Evolutionary conservation across 2,797 vertebrate genomes (phyloP).

Genomic region (Picus viridis): DNA sequence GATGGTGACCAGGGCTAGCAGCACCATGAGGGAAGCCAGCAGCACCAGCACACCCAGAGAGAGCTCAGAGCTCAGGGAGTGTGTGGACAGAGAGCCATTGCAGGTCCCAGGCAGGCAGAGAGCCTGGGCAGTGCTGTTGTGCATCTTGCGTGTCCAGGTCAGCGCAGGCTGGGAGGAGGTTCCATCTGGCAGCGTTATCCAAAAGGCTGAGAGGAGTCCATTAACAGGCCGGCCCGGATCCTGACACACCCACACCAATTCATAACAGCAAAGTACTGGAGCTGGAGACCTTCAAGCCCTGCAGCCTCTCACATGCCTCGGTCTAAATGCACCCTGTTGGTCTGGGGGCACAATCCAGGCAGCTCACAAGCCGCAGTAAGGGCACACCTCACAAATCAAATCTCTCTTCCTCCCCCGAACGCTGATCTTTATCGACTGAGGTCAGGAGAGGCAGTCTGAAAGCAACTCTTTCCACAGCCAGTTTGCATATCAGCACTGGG

Average conservation of each 20-base stretch:
- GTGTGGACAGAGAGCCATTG: background rate
- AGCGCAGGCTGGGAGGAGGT: background rate
- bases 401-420: background rate
- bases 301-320: background rate
- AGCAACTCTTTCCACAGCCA: background rate
- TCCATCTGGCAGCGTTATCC: background rate
- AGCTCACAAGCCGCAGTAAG: background rate
- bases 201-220: background rate
- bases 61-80: accelerated
- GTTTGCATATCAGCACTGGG: background rate
- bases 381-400: background rate
- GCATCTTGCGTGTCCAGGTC: background rate
- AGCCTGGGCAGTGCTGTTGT: background rate
- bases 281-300: background rate
- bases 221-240: background rate
- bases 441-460: background rate
- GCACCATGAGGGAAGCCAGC: constrained; percentile 83
- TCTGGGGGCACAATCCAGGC: background rate
- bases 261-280: background rate
- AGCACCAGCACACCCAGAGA: constrained; percentile 45
- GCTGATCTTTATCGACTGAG: background rate
- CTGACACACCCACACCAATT: background rate
- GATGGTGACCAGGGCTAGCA: constrained; percentile 83
- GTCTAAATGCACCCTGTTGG: background rate
- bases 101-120: accelerated